Percentiles rank a stretch among this genome's conserved stretches.
Evolutionary conservation across 2,113 vertebrate genomes (phyloP).

Genomic region (Scophthalmus maximus): DNA sequence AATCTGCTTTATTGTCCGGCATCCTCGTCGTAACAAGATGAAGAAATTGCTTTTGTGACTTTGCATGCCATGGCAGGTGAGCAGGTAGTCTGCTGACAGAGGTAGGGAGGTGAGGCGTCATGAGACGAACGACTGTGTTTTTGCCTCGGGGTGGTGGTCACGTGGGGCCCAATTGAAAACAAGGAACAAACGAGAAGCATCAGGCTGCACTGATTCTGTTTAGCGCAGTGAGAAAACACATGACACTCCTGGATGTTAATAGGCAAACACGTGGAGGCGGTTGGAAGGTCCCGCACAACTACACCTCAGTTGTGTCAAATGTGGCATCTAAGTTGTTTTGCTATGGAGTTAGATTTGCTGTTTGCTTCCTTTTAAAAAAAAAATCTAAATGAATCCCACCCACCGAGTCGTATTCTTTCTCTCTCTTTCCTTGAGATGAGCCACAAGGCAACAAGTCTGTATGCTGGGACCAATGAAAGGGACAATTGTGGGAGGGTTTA

Average conservation of each 20-base stretch:
- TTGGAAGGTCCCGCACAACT: slow-evolving; percentile 27
- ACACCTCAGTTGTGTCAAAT: slow-evolving; percentile 16
- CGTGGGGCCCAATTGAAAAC: neutral
- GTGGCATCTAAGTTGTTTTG: neutral
- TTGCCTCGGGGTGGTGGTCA: slow-evolving; percentile 22
- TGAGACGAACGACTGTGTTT: slow-evolving; percentile 9
- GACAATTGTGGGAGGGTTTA: slow-evolving; percentile 72
- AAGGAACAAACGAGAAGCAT: slow-evolving; percentile 30
- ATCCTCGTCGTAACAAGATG: neutral
- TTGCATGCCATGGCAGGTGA: slow-evolving; percentile 35
- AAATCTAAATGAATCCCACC: slow-evolving; percentile 53
- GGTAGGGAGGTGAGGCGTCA: neutral
- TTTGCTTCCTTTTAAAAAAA: neutral
- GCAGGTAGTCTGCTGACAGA: slow-evolving; percentile 13
- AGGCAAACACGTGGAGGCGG: slow-evolving; percentile 47
- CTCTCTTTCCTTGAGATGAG: slow-evolving; percentile 31
- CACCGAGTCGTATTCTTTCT: slow-evolving; percentile 40
- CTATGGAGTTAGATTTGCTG: slow-evolving; percentile 1
- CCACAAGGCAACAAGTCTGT: slow-evolving; percentile 55
- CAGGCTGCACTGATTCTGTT: slow-evolving; percentile 48
- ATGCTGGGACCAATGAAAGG: slow-evolving; percentile 67
- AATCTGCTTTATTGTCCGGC: slow-evolving; percentile 5
- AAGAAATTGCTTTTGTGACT: slow-evolving; percentile 16
- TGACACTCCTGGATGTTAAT: slow-evolving; percentile 56
- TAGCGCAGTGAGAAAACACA: slow-evolving; percentile 49